These are phyloP conservation scores for Tenrec ecaudatus DNA, from an alignment of 2,113 vertebrate species.

Conservation along the genomic window DNA sequence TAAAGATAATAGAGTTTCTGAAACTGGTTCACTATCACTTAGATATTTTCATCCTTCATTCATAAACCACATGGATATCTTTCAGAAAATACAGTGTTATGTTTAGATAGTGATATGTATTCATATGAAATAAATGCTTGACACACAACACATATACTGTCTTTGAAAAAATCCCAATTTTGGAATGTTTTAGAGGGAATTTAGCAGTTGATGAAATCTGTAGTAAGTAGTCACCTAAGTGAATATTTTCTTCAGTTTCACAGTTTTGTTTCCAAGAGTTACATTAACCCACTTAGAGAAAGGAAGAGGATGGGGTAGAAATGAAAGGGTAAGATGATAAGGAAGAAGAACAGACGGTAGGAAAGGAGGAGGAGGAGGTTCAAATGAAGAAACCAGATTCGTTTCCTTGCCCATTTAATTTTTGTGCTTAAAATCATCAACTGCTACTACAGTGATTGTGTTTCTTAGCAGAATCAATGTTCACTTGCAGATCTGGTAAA, in stretches of 20 bases:
- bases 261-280: not conserved
- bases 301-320: not conserved
- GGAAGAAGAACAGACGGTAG: no score
- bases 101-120: not conserved
- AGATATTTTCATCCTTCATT: constrained; percentile 25
- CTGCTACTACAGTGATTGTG: not conserved
- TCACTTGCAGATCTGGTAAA: not conserved
- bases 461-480: constrained; percentile 38
- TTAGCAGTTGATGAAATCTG: not conserved
- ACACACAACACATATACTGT: not conserved
- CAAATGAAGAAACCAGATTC: not conserved
- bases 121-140: not conserved
- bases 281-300: not conserved
- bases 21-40: constrained; percentile 12
- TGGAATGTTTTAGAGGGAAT: constrained; percentile 39
- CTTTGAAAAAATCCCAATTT: not conserved
- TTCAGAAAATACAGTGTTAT: constrained; percentile 1
- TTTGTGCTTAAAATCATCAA: not conserved
- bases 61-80: not conserved
- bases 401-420: not conserved
- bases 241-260: constrained; percentile 19
- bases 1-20: not conserved
- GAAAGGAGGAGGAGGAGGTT: not conserved
- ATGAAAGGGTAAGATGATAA: not conserved
- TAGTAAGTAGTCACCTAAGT: constrained; percentile 23